Conservation (phyloP, 2,113 vertebrate species). For the Psilopsiagon aurifrons region DNA sequence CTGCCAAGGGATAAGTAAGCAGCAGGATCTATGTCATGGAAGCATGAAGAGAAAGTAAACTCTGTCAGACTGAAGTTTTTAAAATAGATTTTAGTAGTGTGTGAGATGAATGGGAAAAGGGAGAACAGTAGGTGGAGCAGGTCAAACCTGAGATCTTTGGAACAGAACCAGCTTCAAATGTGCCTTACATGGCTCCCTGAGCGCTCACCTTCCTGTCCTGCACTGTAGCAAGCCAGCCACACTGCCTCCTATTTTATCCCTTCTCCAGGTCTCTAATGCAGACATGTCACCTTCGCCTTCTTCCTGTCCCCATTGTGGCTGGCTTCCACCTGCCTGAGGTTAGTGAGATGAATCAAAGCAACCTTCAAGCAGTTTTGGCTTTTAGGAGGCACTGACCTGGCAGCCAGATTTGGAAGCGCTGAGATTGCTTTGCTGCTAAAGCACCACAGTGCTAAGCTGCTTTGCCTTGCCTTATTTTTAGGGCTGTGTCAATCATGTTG, state of each 20-base stretch:
- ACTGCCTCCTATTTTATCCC: background rate
- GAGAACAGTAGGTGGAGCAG: background rate
- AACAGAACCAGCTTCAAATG: background rate
- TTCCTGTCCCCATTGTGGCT: background rate
- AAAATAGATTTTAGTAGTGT: background rate
- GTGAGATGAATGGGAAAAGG: background rate
- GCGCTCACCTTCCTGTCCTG: background rate
- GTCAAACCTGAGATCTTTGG: background rate
- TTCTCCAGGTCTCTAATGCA: background rate
- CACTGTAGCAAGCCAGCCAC: background rate
- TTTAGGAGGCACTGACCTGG: background rate
- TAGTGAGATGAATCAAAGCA: background rate
- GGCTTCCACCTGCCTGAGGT: background rate
- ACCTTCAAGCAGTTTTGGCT: background rate
- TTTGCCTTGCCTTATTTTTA: background rate
- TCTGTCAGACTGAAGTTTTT: background rate
- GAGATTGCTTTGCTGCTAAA: background rate
- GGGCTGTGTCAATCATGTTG: background rate
- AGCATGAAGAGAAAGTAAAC: background rate
- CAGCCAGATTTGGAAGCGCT: background rate
- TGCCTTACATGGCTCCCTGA: background rate
- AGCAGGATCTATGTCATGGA: background rate
- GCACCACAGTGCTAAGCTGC: background rate
- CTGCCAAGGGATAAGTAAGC: background rate
- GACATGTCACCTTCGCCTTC: background rate